Conservation (phyloP, 2,888 invertebrate species). For the Drosophila multiciliata region DNA sequence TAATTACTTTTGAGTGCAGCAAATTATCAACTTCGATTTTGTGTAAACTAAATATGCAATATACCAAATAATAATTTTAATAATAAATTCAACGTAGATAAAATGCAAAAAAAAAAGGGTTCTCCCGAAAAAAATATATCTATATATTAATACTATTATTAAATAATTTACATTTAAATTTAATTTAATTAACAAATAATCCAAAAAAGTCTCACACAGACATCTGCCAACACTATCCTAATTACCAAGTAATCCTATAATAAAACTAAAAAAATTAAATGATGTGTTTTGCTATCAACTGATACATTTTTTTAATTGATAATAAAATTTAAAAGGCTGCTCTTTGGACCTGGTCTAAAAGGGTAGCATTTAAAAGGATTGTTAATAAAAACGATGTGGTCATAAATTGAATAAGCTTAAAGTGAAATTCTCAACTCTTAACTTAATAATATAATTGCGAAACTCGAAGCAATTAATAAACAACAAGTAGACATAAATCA, state of each 20-base stretch:
- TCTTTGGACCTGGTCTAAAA: too few relatives aligned
- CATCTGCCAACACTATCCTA: too few relatives aligned
- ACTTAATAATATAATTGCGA: background rate
- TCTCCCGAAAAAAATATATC: accelerated
- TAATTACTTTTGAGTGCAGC: background rate
- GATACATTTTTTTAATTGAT: too few relatives aligned
- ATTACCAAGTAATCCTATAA: too few relatives aligned
- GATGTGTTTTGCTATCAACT: background rate
- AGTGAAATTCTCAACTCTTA: background rate
- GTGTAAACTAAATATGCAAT: background rate
- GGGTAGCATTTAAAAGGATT: too few relatives aligned
- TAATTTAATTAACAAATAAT: too few relatives aligned
- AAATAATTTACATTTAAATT: too few relatives aligned
- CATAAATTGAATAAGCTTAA: background rate
- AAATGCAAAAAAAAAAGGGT: background rate
- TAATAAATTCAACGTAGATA: background rate
- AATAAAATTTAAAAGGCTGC: too few relatives aligned
- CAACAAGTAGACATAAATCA: background rate
- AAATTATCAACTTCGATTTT: background rate
- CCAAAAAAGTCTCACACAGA: background rate
- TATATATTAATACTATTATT: background rate
- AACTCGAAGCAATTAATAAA: background rate
- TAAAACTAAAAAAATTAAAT: background rate
- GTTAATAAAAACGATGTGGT: background rate
- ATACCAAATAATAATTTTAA: background rate